phyloP scores from a whole-genome alignment of 2,797 vertebrate genomes.

The Champsocephalus gunnari region DNA sequence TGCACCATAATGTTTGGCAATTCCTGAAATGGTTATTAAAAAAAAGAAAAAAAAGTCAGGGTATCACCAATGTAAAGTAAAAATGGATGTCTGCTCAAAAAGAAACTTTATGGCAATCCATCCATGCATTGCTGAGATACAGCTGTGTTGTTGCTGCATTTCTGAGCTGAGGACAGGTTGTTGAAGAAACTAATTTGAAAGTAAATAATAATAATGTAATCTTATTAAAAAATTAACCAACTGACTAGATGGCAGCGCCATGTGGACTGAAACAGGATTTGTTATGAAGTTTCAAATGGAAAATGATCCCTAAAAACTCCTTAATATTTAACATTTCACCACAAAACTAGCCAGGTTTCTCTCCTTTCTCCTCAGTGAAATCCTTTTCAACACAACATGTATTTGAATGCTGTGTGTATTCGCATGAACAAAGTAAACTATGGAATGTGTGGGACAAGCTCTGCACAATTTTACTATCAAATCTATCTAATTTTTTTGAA shows the following conservation, averaged over 20 bases:
- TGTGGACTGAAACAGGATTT: background rate
- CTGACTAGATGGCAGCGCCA: background rate
- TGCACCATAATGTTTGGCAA: background rate
- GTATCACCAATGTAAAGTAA: no score
- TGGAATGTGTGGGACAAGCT: constrained; percentile 23
- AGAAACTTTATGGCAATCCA: background rate
- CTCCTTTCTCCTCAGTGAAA: background rate
- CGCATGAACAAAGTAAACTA: constrained; percentile 24
- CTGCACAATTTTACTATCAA: constrained; percentile 68
- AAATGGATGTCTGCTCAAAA: background rate
- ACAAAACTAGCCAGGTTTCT: background rate
- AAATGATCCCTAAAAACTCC: background rate
- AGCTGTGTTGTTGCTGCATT: background rate
- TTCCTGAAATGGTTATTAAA: no score
- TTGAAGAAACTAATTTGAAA: background rate
- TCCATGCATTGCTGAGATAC: background rate
- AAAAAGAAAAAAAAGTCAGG: no score
- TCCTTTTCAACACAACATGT: background rate
- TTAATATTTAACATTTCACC: background rate
- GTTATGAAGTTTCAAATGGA: background rate
- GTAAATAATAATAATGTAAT: background rate
- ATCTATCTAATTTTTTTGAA: constrained; percentile 44
- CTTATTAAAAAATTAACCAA: background rate
- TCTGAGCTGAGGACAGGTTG: background rate
- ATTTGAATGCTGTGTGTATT: constrained; percentile 1